Evolutionary conservation across 2,888 invertebrate species (phyloP), one percentile per base, ranked within the genome.

Genomic region (Agapostemon virescens): DNA sequence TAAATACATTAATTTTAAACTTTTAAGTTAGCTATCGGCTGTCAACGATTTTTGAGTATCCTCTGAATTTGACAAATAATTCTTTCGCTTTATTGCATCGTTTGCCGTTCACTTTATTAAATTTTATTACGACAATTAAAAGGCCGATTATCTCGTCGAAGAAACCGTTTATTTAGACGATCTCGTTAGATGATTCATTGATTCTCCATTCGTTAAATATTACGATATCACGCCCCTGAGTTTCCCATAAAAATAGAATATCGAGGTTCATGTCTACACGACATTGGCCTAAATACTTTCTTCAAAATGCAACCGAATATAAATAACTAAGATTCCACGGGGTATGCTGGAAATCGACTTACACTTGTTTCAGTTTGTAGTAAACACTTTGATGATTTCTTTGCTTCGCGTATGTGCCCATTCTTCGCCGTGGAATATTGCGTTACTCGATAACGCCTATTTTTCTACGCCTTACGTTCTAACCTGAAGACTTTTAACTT

Each of bases 211-310:
- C 23, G 64, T 15, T 20, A 66, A 69, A 66, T 36, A 7, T 2
- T 36, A 17, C 38, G 38, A 23, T 49, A 45, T 58, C 45, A 33
- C 58, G 42, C 52, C 61, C 45, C 77, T 77, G 81, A 74, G 77
- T 82, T 81, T 81, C 70, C 75, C 81, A 85, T 86, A 89, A 88
- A 90, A 89, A 90, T 90, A 90, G 90, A 88, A 85, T 70, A 70
- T 64, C 79, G 66, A 78, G 73, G 81, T 81, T 83, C 55, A 83
- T 74, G 75, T 61, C 61, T 38, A 72, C 20, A 52, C 74, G 74
- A 81, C 85, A 81, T 79, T 78, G 85, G 68, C 83, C 80, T 63
- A 49, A 79, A 80, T 76, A 76, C 33, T 49, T 71, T 74, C 84
- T 75, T 64, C 40, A 71, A 82, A 77, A 76, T 81, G 80, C 82